Conservation (phyloP, 2,888 invertebrate species). For the Brachyptera putata region DNA sequence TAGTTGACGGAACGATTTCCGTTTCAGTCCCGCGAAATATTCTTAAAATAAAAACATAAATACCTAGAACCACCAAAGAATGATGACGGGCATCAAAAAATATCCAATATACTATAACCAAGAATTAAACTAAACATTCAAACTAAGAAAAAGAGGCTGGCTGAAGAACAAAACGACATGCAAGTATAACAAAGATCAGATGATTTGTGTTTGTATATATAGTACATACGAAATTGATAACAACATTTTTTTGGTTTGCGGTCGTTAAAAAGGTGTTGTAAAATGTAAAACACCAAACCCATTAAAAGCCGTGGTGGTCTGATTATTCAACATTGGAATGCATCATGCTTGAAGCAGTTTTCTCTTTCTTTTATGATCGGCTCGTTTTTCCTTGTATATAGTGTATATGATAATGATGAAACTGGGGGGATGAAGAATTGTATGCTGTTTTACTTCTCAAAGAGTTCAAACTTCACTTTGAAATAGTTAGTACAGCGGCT, state of each 20-base stretch:
- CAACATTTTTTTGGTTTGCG: constrained; percentile 14
- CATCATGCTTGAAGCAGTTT: constrained; percentile 9
- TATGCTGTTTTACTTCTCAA: no score
- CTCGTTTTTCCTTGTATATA: not conserved
- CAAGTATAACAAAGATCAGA: not conserved
- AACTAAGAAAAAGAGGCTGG: not conserved
- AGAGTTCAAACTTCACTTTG: no score
- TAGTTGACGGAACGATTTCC: constrained; percentile 9
- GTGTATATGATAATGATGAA: no score
- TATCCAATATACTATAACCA: not conserved
- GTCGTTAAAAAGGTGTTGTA: constrained; percentile 19
- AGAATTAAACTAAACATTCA: not conserved
- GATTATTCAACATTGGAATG: constrained; percentile 18
- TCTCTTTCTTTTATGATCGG: constrained; percentile 13
- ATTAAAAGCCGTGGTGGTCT: constrained; percentile 16
- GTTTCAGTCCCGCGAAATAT: constrained; percentile 7
- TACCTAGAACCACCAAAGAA: not conserved
- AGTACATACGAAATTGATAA: not conserved
- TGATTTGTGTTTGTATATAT: not conserved
- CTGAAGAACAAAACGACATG: not conserved
- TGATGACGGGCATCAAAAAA: constrained; percentile 4
- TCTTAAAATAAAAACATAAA: not conserved
- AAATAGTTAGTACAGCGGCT: no score
- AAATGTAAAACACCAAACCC: constrained; percentile 14
- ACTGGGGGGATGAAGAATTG: no score